A percentile compares a stretch with the other conserved stretches of the same genome.
Evolutionary conservation across 1,140 invertebrate genomes (phyloP).

Genomic region (Triops cancriformis): DNA sequence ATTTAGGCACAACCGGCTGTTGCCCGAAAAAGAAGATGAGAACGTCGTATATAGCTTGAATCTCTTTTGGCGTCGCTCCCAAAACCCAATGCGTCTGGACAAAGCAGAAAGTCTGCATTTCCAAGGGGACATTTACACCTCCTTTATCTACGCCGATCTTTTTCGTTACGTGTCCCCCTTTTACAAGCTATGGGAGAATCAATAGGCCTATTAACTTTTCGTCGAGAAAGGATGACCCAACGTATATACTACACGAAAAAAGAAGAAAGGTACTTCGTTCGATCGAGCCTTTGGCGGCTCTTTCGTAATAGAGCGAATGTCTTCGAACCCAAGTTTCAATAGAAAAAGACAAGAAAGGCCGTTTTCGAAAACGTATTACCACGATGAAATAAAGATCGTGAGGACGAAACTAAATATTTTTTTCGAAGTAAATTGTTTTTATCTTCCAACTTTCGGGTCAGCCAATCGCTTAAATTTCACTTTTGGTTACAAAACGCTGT

Average conservation of each 20-base stretch:
- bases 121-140: neutral
- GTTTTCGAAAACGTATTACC: no score
- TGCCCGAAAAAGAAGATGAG: neutral
- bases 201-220: conserved; percentile 13
- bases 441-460: no score
- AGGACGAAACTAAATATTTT: no score
- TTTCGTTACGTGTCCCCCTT: neutral
- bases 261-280: neutral
- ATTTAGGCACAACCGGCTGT: neutral
- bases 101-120: neutral
- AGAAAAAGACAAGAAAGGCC: no score
- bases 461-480: no score
- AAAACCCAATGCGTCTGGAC: conserved; percentile 2
- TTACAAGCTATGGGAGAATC: neutral
- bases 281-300: no score
- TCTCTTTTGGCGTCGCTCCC: neutral
- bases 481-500: no score
- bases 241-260: neutral
- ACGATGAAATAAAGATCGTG: no score
- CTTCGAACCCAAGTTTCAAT: no score
- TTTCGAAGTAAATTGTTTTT: no score
- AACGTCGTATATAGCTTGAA: neutral
- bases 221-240: neutral
- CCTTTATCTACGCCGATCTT: neutral
- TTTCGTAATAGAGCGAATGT: no score